Percentiles rank a stretch among this genome's conserved stretches.
phyloP scores from a whole-genome alignment of 2,797 vertebrate species.

The Ceryle rudis region DNA sequence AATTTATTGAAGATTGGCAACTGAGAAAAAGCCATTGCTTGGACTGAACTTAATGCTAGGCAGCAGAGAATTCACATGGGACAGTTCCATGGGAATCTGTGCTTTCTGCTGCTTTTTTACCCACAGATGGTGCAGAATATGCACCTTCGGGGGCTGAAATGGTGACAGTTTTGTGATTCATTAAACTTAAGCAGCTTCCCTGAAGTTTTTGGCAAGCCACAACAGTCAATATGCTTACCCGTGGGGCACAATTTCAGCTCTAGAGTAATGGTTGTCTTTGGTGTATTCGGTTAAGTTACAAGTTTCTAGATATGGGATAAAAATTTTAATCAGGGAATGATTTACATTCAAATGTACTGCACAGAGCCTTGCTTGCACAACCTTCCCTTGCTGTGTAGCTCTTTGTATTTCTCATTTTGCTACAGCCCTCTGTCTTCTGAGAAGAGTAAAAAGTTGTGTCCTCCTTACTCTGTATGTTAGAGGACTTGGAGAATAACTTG shows the following conservation, averaged over 20 bases:
- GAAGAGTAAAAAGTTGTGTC: neutral
- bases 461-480: neutral
- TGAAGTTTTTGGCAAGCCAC: neutral
- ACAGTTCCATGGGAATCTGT: neutral
- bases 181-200: neutral
- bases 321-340: neutral
- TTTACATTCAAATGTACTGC: neutral
- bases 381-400: neutral
- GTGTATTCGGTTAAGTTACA: neutral
- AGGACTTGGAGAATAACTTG: neutral
- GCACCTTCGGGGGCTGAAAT: neutral
- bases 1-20: neutral
- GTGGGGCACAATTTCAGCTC: neutral
- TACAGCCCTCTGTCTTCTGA: neutral
- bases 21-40: neutral
- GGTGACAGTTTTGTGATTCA: neutral
- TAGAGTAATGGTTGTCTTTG: neutral
- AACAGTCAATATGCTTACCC: neutral
- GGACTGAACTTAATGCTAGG: neutral
- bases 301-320: neutral
- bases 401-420: neutral
- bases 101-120: neutral
- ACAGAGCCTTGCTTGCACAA: neutral
- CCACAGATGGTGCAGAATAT: neutral
- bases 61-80: neutral